Evolutionary conservation across 2,888 invertebrate species (phyloP).

Genomic region (Augiades crinisus): DNA sequence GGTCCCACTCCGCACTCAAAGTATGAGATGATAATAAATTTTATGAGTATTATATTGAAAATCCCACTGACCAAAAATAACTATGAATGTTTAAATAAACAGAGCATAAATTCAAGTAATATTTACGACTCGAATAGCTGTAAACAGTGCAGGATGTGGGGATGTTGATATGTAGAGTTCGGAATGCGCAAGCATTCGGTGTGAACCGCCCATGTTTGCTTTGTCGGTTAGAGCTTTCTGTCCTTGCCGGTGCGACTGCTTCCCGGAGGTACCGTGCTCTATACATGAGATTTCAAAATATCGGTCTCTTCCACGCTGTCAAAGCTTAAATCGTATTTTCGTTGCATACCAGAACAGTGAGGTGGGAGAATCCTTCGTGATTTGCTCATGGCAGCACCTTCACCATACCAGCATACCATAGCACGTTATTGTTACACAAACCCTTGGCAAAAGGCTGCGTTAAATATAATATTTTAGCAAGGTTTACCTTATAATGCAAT

Average conservation of each 20-base stretch:
- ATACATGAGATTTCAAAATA: constrained; percentile 8
- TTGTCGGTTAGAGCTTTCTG: constrained; percentile 64
- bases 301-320: not conserved
- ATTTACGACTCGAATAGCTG: constrained; percentile 47
- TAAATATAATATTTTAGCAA: too few species aligned
- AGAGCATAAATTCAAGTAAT: constrained; percentile 29
- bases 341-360: not conserved
- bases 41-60: too few species aligned
- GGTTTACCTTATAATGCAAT: too few species aligned
- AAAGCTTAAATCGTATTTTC: not conserved
- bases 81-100: not conserved
- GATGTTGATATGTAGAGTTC: constrained; percentile 53
- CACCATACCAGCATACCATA: too few species aligned
- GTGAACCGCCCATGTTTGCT: constrained; percentile 63
- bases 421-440: too few species aligned
- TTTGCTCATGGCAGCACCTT: too few species aligned
- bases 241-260: constrained; percentile 47
- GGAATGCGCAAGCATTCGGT: constrained; percentile 41
- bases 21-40: too few species aligned
- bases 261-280: constrained; percentile 25
- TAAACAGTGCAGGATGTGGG: constrained; percentile 63
- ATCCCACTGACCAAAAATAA: constrained; percentile 11
- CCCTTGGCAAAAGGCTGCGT: too few species aligned
- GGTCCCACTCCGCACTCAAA: too few species aligned
- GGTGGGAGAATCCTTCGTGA: not conserved